Evolutionary conservation across 2,113 vertebrate genomes (phyloP), one percentile per base, ranked within the genome.

Genomic region (Urocitellus parryii): DNA sequence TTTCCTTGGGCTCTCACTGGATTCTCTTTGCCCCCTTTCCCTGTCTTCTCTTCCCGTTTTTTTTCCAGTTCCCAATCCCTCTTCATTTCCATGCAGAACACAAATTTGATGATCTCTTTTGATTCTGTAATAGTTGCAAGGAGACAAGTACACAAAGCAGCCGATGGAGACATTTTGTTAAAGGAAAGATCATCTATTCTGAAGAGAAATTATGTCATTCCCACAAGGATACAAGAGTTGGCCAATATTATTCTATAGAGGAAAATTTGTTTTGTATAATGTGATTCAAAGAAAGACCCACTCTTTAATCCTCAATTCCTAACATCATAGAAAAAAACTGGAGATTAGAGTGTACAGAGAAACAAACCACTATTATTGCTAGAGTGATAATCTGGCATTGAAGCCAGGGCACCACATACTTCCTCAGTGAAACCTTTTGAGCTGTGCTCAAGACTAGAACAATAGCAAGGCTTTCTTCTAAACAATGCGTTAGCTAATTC

Each of bases 101-200:
- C 58, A 80, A 27, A 18, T 84, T 84, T 92, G 12, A 24, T 4
- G 4, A 39, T 83, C n/a, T 74, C 34, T 16, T 91, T 61, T 56
- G 34, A 39, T 7, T 6, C 12, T 65, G 42, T 1, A 1, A 0
- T 37, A 20, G 37, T 20, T 56, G 67, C 8, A 74, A 78, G 58
- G 24, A 96, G 18, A 34, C 17, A 79, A 88, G 22, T 80, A 72
- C n/a, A 5, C 48, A 68, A 88, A 84, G 14, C 0, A 63, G 45
- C 16, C 17, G 74, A 14, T 58, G n/a, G 77, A 51, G 4, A 56
- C 42, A 67, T 34, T 92, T 80, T 42, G 18, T 65, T 77, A 88
- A 92, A 79, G 72, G 11, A 67, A 97, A 88, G 56, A 51, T 77
- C 8, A 90, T 81, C 14, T 34, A 27, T 29, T 77, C 79, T 86